A percentile compares a stretch with the other conserved stretches of the same genome.
These are phyloP conservation scores for Setophaga petechia DNA, from an alignment of 2,113 vertebrate genomes.

Conservation along the genomic window DNA sequence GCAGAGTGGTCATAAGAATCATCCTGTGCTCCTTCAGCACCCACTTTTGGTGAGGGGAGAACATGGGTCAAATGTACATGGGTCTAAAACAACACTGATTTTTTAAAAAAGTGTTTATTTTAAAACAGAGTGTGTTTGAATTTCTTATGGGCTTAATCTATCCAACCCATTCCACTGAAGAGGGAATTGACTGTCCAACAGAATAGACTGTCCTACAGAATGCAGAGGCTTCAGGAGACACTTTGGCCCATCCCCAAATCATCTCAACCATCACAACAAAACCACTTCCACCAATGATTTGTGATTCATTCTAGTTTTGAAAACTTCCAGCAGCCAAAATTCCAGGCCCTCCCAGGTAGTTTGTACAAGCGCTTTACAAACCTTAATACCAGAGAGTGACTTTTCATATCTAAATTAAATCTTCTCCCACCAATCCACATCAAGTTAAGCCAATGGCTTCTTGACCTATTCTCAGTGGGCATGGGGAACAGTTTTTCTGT, in stretches of 20 bases:
- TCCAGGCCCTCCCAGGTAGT: neutral
- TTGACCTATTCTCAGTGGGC: neutral
- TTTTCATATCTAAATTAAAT: slow-evolving; percentile 43
- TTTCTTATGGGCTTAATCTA: neutral
- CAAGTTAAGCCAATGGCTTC: neutral
- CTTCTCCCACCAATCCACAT: neutral
- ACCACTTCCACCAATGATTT: fast-evolving
- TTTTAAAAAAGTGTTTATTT: neutral
- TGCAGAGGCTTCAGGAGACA: neutral
- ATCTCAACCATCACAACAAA: neutral
- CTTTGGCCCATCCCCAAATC: neutral
- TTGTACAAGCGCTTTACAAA: neutral
- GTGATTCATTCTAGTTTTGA: neutral
- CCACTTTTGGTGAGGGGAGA: no score
- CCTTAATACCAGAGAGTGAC: neutral
- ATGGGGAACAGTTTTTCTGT: neutral
- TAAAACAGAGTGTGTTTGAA: neutral
- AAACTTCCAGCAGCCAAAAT: neutral
- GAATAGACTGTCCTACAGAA: neutral
- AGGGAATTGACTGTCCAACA: no score
- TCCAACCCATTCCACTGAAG: neutral
- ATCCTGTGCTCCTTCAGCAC: neutral
- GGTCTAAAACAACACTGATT: neutral
- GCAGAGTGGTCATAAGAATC: neutral
- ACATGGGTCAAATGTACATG: neutral